A percentile compares a stretch with the other conserved stretches of the same genome.
phyloP scores from a whole-genome alignment of 2,797 vertebrate species.

The Setipinna tenuifilis region DNA sequence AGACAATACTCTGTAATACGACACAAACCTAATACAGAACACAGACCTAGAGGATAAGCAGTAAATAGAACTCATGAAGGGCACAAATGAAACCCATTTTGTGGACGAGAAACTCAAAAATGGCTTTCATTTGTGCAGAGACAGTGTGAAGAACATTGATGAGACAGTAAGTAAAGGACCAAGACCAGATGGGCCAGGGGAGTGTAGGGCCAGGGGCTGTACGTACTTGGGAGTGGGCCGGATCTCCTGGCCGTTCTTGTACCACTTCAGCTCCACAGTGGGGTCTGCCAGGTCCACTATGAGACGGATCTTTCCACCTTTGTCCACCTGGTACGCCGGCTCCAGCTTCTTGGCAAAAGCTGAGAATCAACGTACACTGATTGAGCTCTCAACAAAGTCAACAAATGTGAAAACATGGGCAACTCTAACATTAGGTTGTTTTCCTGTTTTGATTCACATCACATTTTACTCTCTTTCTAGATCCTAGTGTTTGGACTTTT shows the following conservation, averaged over 20 bases:
- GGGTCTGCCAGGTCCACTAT: conserved; percentile 94
- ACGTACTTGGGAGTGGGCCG: conserved; percentile 94
- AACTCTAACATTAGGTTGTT: neutral
- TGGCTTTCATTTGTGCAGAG: conserved; percentile 59
- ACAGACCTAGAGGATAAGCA: conserved; percentile 33
- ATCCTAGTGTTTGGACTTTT: neutral
- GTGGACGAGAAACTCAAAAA: conserved; percentile 48
- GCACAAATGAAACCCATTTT: conserved; percentile 54
- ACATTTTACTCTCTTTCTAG: too few species aligned
- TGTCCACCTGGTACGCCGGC: conserved; percentile 94
- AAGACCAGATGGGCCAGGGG: too few species aligned
- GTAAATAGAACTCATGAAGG: conserved; percentile 23
- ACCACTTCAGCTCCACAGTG: conserved; percentile 97
- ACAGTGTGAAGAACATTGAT: conserved; percentile 35
- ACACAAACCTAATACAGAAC: conserved; percentile 14
- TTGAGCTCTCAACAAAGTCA: neutral
- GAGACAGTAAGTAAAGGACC: neutral
- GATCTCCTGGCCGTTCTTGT: conserved; percentile 98
- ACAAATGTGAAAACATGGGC: too few species aligned
- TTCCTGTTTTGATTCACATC: too few species aligned
- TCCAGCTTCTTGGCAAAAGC: conserved; percentile 97
- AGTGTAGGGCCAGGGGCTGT: too few species aligned
- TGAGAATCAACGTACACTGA: conserved; percentile 58
- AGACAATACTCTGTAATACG: neutral
- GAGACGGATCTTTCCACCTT: conserved; percentile 93